Percentiles rank a stretch among this genome's conserved stretches.
Evolutionary conservation across 2,888 invertebrate species (phyloP).

Genomic region (Hypomecis atomaria): DNA sequence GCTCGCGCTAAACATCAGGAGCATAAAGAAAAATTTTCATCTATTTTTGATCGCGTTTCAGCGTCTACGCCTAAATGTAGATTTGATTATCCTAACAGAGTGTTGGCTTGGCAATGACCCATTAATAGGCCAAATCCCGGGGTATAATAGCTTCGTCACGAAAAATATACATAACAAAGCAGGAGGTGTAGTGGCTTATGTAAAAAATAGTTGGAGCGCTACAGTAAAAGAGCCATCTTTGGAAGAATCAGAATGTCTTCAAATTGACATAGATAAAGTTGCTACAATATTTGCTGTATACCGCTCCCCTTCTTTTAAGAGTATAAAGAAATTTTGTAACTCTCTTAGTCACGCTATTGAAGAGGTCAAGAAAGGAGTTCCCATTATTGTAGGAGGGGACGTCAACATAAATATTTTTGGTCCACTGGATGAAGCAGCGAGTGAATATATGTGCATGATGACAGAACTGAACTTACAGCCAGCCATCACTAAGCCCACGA

Average conservation of each 20-base stretch:
- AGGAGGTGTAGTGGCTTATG: conserved; percentile 1
- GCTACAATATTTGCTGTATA: conserved; percentile 1
- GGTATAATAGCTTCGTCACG: not conserved
- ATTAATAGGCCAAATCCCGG: conserved; percentile 3
- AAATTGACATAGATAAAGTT: not conserved
- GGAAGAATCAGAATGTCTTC: not conserved
- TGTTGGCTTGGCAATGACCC: conserved; percentile 2
- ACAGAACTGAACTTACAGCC: too few relatives aligned
- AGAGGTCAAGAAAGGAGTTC: too few relatives aligned
- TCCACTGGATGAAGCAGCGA: too few relatives aligned
- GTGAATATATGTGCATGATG: too few relatives aligned
- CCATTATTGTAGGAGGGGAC: too few relatives aligned
- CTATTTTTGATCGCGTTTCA: conserved; percentile 1
- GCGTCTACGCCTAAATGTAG: not conserved
- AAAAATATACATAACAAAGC: not conserved
- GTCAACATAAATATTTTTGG: too few relatives aligned
- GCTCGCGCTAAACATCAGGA: not conserved
- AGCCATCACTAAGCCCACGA: too few relatives aligned
- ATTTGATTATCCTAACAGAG: conserved; percentile 4
- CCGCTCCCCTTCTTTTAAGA: too few relatives aligned
- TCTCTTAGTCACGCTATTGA: too few relatives aligned
- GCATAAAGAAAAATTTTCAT: not conserved
- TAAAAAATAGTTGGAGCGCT: not conserved
- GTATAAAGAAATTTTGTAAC: too few relatives aligned
- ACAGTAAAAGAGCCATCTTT: not conserved